These are phyloP conservation scores for Phrynocephalus versicolor DNA, from an alignment of 2,113 vertebrate genomes.

Conservation along the genomic window DNA sequence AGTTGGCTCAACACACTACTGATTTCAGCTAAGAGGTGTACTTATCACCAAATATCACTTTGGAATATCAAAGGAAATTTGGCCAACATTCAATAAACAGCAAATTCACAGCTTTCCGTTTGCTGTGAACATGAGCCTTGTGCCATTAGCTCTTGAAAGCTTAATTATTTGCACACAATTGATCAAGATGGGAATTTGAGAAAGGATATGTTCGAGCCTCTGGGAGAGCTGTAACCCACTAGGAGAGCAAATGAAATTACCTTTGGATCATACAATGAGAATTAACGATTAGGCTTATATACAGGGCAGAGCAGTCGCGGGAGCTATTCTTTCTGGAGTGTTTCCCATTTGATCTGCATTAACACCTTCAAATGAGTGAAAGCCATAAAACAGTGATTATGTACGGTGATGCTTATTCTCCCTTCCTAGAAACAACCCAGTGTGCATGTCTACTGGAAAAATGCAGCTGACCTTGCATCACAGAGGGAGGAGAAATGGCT, in stretches of 20 bases:
- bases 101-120: slow-evolving; percentile 71
- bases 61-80: slow-evolving; percentile 74
- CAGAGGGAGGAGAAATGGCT: slow-evolving; percentile 4
- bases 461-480: slow-evolving; percentile 30
- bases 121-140: slow-evolving; percentile 79
- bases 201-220: slow-evolving; percentile 74
- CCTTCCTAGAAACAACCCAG: slow-evolving; percentile 68
- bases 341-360: slow-evolving; percentile 83
- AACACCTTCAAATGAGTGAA: slow-evolving; percentile 80
- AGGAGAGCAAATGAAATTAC: slow-evolving; percentile 84
- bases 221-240: slow-evolving; percentile 79
- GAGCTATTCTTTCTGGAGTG: slow-evolving; percentile 71
- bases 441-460: slow-evolving; percentile 32
- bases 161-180: slow-evolving; percentile 92
- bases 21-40: slow-evolving; percentile 45
- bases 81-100: slow-evolving; percentile 68
- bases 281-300: slow-evolving; percentile 75
- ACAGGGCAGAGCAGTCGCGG: slow-evolving; percentile 57
- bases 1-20: neutral
- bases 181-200: slow-evolving; percentile 83
- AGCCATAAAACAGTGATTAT: slow-evolving; percentile 80
- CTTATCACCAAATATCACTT: slow-evolving; percentile 62
- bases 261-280: slow-evolving; percentile 79
- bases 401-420: slow-evolving; percentile 70
- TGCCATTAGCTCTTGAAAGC: slow-evolving; percentile 85